Conservation (phyloP, 2,888 invertebrate species). For the Amitus sp. region DNA sequence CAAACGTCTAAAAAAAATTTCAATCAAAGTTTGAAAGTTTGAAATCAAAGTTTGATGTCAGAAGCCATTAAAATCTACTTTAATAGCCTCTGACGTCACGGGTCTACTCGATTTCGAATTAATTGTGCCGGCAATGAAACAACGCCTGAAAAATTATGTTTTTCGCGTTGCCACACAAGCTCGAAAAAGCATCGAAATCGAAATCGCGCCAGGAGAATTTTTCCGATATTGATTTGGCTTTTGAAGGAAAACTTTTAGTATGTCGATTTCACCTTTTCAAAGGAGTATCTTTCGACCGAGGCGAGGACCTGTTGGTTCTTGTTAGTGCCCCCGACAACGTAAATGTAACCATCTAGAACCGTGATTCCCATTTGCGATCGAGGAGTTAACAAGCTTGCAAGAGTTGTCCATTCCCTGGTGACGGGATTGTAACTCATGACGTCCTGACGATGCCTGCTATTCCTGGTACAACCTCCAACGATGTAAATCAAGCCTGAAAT, state of each 20-base stretch:
- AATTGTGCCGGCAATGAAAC: too few relatives aligned
- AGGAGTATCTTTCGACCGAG: slow-evolving; percentile 85
- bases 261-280: slow-evolving; percentile 74
- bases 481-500: slow-evolving; percentile 83
- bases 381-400: slow-evolving; percentile 82
- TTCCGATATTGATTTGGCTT: not conserved
- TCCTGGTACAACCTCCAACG: slow-evolving; percentile 89
- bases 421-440: slow-evolving; percentile 84
- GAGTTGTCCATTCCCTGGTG: slow-evolving; percentile 80
- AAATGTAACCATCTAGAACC: slow-evolving; percentile 83
- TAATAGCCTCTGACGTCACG: too few relatives aligned
- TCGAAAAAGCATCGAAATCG: too few relatives aligned
- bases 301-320: slow-evolving; percentile 81
- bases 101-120: too few relatives aligned
- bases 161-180: too few relatives aligned
- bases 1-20: too few relatives aligned
- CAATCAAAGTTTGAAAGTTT: too few relatives aligned
- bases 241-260: not conserved
- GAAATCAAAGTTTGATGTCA: too few relatives aligned
- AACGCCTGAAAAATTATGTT: too few relatives aligned
- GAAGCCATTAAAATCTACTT: too few relatives aligned
- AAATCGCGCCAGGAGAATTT: too few relatives aligned
- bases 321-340: slow-evolving; percentile 90
- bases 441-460: slow-evolving; percentile 82
- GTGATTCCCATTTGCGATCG: slow-evolving; percentile 91